Base-by-base conservation (phyloP, 1,140 invertebrate species). In the Drosophila ambigua region DNA sequence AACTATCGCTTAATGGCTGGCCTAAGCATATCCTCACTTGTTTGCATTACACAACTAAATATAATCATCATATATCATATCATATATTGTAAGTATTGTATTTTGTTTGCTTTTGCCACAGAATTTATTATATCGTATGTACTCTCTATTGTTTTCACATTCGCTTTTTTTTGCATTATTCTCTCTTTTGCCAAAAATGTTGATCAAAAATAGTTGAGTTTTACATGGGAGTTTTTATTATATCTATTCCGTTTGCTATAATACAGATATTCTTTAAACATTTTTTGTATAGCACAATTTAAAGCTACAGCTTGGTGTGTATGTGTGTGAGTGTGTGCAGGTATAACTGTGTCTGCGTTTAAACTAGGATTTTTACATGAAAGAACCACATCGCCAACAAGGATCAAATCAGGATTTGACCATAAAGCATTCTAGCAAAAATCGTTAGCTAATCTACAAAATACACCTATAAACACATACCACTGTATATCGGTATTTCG, bases 151-250 rank as follows among this genome's bases (percentile, higher is more conserved):
- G 39, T 48, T 35, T 61, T 72, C 63, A 61, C 69, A 75, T 51
- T 68, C 63, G 53, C 74, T 81, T 74, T 26, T 51, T 48, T 65
- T 50, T 15, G 66, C 51, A 11, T 31, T 31, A 31, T 31, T 8
- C 16, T 20, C 31, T 31, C 31, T 31, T 77, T 87, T 79, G 79
- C 83, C 73, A 84, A 87, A 78, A 78, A 82, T 51, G 50, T 72
- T 72, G 82, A 79, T 87, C 72, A 87, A 87, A 87, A 87, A 87
- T 87, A 85, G 78, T 85, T 82, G 44, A 28, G 64, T 78, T 81
- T 78, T 58, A 43, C 41, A 63, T 48, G 66, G 51, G 43, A 51
- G 51, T 65, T 48, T 66, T 51, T 45, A 7, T 28, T 6, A 28
- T 2, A 28, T 28, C 5, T 5, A 6, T 28, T 28, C 26, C 26